Conservation (phyloP, 2,113 vertebrate genomes). For the Microcebus tavaratra region DNA sequence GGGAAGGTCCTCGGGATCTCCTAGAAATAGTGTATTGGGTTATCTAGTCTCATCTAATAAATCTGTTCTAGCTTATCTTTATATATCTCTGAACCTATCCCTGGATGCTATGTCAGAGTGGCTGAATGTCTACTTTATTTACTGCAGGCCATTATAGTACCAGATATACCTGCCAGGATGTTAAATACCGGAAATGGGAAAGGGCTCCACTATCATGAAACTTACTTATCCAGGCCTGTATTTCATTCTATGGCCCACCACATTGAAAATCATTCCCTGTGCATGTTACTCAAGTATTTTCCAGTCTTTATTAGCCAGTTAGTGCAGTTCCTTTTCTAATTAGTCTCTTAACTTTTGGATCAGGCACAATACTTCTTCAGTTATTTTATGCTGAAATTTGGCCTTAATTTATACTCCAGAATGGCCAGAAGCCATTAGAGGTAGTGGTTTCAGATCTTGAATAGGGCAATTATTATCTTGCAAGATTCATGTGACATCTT, state of each 20-base stretch:
- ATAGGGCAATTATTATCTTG: not conserved
- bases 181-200: not conserved
- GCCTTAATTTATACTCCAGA: not conserved
- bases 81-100: not conserved
- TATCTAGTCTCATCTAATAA: not conserved
- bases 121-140: not conserved
- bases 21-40: not conserved
- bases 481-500: not conserved
- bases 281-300: not conserved
- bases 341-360: not conserved
- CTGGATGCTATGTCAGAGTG: not conserved
- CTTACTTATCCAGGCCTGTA: not conserved
- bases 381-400: not conserved
- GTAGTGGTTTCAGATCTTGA: not conserved
- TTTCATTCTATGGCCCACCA: not conserved
- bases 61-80: not conserved
- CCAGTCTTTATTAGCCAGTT: not conserved
- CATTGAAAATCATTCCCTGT: not conserved
- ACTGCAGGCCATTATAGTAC: not conserved
- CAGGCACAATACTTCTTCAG: not conserved
- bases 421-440: not conserved
- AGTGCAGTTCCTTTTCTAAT: not conserved
- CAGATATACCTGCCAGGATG: not conserved
- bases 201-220: not conserved
- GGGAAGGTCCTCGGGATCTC: not conserved